phyloP scores from a whole-genome alignment of 1,140 invertebrate genomes.

The Chelonus insularis region DNA sequence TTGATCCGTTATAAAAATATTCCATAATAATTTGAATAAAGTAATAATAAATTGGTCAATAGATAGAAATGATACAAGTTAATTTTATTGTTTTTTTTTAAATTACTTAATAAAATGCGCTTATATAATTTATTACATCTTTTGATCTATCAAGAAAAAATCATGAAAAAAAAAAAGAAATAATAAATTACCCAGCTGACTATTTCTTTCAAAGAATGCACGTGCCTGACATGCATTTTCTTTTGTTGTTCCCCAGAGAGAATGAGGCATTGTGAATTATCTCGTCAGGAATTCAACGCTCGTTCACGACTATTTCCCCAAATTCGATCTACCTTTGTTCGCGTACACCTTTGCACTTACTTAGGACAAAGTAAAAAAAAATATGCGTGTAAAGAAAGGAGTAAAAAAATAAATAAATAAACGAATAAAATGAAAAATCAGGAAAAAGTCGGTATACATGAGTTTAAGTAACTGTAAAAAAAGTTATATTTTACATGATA shows the following conservation, averaged over 20 bases:
- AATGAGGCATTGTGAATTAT: conserved; percentile 44
- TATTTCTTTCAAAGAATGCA: conserved; percentile 5
- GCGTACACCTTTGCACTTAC: conserved; percentile 35
- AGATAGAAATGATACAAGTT: too few relatives aligned
- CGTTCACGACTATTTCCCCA: conserved; percentile 54
- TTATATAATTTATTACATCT: too few relatives aligned
- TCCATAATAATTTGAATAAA: too few relatives aligned
- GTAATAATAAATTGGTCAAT: too few relatives aligned
- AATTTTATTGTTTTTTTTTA: too few relatives aligned
- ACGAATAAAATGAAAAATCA: not conserved
- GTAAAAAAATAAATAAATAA: not conserved
- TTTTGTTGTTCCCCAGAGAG: conserved; percentile 15
- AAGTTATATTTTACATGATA: too few relatives aligned
- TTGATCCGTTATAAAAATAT: too few relatives aligned
- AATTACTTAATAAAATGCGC: too few relatives aligned
- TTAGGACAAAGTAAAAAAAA: not conserved
- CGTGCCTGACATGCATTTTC: conserved; percentile 16
- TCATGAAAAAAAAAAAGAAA: not conserved
- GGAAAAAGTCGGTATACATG: too few relatives aligned
- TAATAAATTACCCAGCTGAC: conserved; percentile 2
- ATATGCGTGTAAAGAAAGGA: conserved; percentile 11
- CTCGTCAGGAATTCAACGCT: conserved; percentile 56
- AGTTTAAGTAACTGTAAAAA: too few relatives aligned
- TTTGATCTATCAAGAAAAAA: not conserved
- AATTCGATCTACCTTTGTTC: conserved; percentile 54